Evolutionary conservation across 1,140 invertebrate genomes (phyloP), one percentile per base, ranked within the genome.

Genomic region (Diorhabda carinulata): DNA sequence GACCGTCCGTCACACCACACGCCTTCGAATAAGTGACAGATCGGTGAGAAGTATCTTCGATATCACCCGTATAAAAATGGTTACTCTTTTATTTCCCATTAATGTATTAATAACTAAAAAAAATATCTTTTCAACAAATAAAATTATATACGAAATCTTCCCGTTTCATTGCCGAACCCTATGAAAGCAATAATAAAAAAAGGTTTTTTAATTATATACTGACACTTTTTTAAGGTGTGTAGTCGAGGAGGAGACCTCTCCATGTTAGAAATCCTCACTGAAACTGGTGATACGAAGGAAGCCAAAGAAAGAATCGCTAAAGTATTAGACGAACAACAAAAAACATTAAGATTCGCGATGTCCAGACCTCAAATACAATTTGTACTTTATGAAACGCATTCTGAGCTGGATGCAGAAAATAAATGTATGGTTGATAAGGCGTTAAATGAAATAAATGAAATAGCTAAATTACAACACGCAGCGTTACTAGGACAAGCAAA

Each of bases 351-450:
- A 72, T 84, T 86, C 70, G 84, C 87, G 0, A 85, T 90, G 85
- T 89, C 89, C 3, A 86, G 88, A 66, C 89, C 89, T 2, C 89
- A 88, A 86, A 86, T 90, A 8, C 89, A 91, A 75, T 82, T 90
- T 73, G 85, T 90, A 9, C 76, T 91, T 25, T 91, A 90, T 68
- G 89, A 90, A 76, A 90, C 89, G 0, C 89, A 90, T 79, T 90
- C 89, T 2, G 85, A 88, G 57, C 79, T 90, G n/a, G 84, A 83
- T 52, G 84, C 85, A 2, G 89, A 91, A 78, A 91, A 90, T 74
- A 81, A 83, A 52, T 84, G 84, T 47, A 88, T 90, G 84, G 86
- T 89, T 40, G 80, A 83, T 3, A 79, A 84, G 67, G 85, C 86
- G 0, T 77, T 90, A 2, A 82, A 85, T 1, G 84, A 89, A 70